Conservation (phyloP, 2,797 vertebrate species). For the Oreonectes daqikongensis region DNA sequence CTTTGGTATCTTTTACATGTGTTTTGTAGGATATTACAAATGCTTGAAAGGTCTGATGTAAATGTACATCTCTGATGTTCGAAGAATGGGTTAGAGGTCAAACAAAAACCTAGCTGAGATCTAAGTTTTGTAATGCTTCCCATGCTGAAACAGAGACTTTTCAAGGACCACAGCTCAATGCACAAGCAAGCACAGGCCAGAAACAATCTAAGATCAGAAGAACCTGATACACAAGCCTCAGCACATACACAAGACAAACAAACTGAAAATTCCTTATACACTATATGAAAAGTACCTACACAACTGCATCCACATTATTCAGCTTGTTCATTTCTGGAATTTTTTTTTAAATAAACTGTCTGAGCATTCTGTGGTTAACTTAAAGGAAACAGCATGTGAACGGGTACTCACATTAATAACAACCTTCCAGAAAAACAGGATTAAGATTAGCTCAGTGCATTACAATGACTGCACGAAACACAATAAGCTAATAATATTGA, state of each 20-base stretch:
- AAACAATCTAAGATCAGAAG: constrained; percentile 24
- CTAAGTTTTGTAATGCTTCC: not conserved
- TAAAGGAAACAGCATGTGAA: constrained; percentile 23
- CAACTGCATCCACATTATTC: too few species aligned
- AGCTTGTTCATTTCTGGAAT: not conserved
- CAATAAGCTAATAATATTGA: constrained; percentile 28
- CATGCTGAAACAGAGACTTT: not conserved
- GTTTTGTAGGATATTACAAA: not conserved
- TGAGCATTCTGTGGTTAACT: not conserved
- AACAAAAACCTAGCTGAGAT: not conserved
- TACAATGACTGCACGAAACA: constrained; percentile 10
- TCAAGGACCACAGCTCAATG: not conserved
- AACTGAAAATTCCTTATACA: constrained; percentile 18
- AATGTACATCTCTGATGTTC: not conserved
- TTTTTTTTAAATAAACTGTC: not conserved
- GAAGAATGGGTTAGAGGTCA: not conserved
- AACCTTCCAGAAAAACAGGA: constrained; percentile 48
- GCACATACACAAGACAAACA: constrained; percentile 23
- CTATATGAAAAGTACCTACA: constrained; percentile 1
- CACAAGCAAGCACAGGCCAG: not conserved
- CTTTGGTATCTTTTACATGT: not conserved
- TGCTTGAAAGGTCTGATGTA: not conserved
- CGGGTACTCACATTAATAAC: constrained; percentile 9
- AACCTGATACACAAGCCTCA: constrained; percentile 21
- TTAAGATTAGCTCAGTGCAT: constrained; percentile 35